These are phyloP conservation scores for Philereme vetulata DNA, from an alignment of 2,888 invertebrate species.

Conservation along the genomic window DNA sequence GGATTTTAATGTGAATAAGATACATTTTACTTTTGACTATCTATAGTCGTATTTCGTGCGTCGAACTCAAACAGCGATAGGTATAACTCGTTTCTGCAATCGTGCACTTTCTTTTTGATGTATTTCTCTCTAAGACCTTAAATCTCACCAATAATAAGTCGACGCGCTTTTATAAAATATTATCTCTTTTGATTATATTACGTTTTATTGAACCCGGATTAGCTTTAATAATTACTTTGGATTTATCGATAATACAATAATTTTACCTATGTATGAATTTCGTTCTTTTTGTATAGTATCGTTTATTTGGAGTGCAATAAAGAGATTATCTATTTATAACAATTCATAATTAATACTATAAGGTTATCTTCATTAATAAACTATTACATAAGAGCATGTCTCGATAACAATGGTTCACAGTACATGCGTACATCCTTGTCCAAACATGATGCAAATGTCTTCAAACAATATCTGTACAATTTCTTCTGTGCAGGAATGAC, in stretches of 20 bases:
- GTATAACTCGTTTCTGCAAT: constrained; percentile 52
- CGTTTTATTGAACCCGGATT: constrained; percentile 25
- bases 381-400: constrained; percentile 44
- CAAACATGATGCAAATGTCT: constrained; percentile 56
- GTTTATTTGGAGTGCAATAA: too few relatives aligned
- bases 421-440: constrained; percentile 47
- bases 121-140: constrained; percentile 15
- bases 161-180: too few relatives aligned
- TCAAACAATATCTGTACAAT: constrained; percentile 50
- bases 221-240: constrained; percentile 12
- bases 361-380: constrained; percentile 43
- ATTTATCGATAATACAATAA: too few relatives aligned
- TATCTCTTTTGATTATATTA: constrained; percentile 1
- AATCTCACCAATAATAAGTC: not conserved
- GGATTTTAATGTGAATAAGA: constrained; percentile 24
- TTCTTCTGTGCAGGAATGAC: constrained; percentile 66
- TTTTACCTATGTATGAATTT: too few relatives aligned
- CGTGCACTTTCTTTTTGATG: constrained; percentile 55
- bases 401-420: constrained; percentile 51
- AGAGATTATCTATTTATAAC: too few relatives aligned
- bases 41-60: constrained; percentile 39
- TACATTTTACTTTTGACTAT: constrained; percentile 45
- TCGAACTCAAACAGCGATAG: constrained; percentile 47
- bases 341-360: constrained; percentile 37
- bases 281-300: too few relatives aligned